Evolutionary conservation across 1,140 invertebrate genomes (phyloP), one percentile per base, ranked within the genome.

Genomic region (Mycetomoellerius zeteki): DNA sequence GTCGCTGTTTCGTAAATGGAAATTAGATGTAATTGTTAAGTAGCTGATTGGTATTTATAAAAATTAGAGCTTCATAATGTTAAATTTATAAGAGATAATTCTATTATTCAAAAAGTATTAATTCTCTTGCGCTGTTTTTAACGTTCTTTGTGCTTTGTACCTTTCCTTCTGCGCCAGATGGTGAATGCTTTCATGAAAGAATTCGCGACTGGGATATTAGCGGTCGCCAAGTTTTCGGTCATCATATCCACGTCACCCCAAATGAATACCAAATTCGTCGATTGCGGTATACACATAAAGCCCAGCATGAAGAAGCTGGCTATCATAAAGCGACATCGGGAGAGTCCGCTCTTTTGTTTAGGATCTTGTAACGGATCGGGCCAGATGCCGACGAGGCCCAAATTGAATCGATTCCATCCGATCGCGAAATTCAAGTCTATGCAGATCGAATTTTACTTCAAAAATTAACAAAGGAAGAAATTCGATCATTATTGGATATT

Each of bases 321-420:
- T 64, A 58, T 3, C 7, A 84, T 10, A n/a, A 65, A 65, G n/a
- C 64, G 80, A 69, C 30, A 43, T 33, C 10, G 19, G 30, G 77
- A 81, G 3, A 81, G 43, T 1, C 47, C 12, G 1, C 37, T 43
- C 33, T 24, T n/a, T 30, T 14, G 0, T 7, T 43, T 3, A 24
- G 21, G 4, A 62, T n/a, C 30, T 21, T 60, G 33, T 0, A 12
- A 1, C 3, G 76, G 88, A 4, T 80, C 89, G 0, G 86, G 86
- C 89, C 88, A 90, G 3, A 89, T 50, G 0, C 88, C 89, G 8
- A 90, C 2, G 3, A 89, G n/a, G 0, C n/a, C 14, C 78, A 90
- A 58, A 21, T 85, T 86, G 12, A 76, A 33, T 12, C 82, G 77
- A 47, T 88, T 90, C 89, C 89, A 90, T 52, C 85, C 89, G 0